Evolutionary conservation across 64 coral and sea anemone species (phyloP).

Genomic region (Catalaphyllia jardinei): DNA sequence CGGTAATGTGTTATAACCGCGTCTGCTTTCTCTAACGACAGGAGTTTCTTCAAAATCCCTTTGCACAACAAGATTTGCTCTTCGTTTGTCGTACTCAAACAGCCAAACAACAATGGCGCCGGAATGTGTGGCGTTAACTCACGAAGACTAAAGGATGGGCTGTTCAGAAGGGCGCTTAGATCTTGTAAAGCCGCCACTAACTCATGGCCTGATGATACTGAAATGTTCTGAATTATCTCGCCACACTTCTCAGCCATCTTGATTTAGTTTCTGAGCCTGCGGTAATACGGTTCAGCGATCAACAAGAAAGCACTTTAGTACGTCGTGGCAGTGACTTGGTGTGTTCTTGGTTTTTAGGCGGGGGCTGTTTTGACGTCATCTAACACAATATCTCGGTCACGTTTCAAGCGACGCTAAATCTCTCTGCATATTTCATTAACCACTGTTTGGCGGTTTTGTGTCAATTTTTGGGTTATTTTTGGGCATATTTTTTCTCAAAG

Average conservation of each 20-base stretch:
- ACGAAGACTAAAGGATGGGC: constrained; percentile 47
- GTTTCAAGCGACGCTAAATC: no score
- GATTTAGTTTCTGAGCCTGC: constrained; percentile 21
- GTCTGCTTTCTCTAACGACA: constrained; percentile 79
- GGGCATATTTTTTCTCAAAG: no score
- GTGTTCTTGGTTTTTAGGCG: no score
- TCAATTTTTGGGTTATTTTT: no score
- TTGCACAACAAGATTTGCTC: constrained; percentile 82
- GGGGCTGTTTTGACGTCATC: no score
- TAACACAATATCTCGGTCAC: no score
- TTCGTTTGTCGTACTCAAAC: constrained; percentile 73
- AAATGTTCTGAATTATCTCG: constrained; percentile 76
- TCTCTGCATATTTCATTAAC: no score
- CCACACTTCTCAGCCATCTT: constrained; percentile 85
- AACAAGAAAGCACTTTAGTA: not conserved
- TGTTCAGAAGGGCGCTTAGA: constrained; percentile 71
- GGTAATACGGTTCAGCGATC: not conserved
- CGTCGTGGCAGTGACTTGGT: not conserved
- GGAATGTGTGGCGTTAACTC: constrained; percentile 65
- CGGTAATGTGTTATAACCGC: constrained; percentile 69
- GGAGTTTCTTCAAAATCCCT: constrained; percentile 82
- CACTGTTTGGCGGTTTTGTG: no score
- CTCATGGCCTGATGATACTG: constrained; percentile 68
- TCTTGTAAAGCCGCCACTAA: constrained; percentile 56
- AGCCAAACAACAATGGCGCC: constrained; percentile 59